Base-by-base conservation (phyloP, 2,888 invertebrate species). In the Trichopoda pennipes region DNA sequence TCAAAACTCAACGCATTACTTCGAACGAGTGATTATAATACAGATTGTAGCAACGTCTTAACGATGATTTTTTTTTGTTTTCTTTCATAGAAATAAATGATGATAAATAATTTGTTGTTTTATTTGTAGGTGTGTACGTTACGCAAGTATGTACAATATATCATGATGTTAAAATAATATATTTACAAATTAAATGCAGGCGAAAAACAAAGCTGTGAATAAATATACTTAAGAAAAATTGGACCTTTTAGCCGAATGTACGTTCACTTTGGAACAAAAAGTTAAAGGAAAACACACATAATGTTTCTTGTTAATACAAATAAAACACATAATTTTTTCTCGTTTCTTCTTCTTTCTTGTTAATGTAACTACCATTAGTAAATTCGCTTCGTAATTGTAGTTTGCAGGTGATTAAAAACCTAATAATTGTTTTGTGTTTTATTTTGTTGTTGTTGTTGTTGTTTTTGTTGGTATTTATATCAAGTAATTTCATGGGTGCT, bases 331-430 rank as follows among this genome's bases (percentile, higher is more conserved):
- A 77, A 73, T 17, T 28, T 77, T 44, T 74, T 64, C 21, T 53
- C 7, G 53, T 14, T 49, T 42, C 53, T 53, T 1, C 17, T 19
- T 58, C 38, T 49, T 58, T 42, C 53, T 12, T 68, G 32, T 83
- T 56, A 58, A 42, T 55, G 74, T 77, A 61, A 75, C 49, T 69
- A 63, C 72, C 68, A 80, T 79, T 80, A 74, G 66, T 73, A 82
- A 89, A 87, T 88, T 87, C 87, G 87, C 85, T 87, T 82, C 85
- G 87, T 88, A 90, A 89, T 89, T 89, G 88, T 87, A 88, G 86
- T 89, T 89, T 88, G 87, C 86, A 89, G 89, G 89, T 89, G 89
- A 89, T 89, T 90, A 89, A 90, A 90, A 88, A 87, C 86, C 83
- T 86, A 85, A 86, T 90, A 88, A 90, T 90, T 89, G 88, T 88